phyloP scores from a whole-genome alignment of 30 jellyfish, hydroid and myxozoan species.

The Pelagia noctiluca region DNA sequence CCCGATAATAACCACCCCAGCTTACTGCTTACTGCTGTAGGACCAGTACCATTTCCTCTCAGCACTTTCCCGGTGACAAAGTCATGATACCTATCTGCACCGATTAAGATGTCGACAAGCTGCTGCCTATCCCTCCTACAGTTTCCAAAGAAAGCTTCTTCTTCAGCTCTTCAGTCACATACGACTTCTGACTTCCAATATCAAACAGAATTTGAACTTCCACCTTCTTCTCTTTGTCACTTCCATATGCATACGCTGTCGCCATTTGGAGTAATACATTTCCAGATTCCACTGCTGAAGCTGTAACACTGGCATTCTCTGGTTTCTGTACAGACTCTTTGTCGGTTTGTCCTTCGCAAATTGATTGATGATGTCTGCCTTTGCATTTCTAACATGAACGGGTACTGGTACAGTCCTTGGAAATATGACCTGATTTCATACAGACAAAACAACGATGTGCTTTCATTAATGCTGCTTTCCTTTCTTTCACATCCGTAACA shows the following conservation, averaged over 20 bases:
- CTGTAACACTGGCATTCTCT: neutral
- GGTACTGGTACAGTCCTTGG: neutral
- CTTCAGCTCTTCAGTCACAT: neutral
- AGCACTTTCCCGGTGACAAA: neutral
- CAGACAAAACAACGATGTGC: neutral
- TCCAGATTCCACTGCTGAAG: neutral
- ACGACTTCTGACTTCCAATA: neutral
- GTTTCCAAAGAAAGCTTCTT: neutral
- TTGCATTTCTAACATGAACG: neutral
- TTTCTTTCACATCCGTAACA: neutral
- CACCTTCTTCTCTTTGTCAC: neutral
- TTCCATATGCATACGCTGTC: neutral
- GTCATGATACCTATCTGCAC: neutral
- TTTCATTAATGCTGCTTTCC: neutral
- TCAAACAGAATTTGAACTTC: neutral
- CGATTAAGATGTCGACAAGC: neutral
- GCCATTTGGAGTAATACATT: neutral
- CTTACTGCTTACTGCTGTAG: neutral
- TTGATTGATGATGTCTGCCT: neutral
- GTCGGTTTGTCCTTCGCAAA: neutral
- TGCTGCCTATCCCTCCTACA: neutral
- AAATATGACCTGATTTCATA: neutral
- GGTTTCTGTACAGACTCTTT: neutral
- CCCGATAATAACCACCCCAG: neutral
- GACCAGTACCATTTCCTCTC: too few species aligned